Evolutionary conservation across 2,797 vertebrate genomes (phyloP), one percentile per base, ranked within the genome.

Genomic region (Pseudopleuronectes americanus): DNA sequence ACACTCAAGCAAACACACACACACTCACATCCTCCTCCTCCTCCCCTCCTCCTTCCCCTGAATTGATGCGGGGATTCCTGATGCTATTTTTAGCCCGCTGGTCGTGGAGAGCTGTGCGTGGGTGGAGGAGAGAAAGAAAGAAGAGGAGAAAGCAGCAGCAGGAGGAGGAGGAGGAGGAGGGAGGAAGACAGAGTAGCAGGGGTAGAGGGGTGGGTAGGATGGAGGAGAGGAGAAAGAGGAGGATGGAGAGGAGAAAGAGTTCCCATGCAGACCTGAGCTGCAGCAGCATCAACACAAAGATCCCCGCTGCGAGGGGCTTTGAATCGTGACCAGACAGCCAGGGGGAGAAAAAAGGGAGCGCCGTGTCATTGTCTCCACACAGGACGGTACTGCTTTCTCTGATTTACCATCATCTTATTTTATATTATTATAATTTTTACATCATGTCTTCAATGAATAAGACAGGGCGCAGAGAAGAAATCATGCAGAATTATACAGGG

Each of bases 21-120:
- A 41, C 38, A 41, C 38, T 13, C 12, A 36, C 31, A n/a, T 36
- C 28, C 31, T 21, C 8, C 8, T 22, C 57, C 49, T 24, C 24
- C 24, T 24, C 60, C 13, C 45, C 70, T 22, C 68, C 57, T 43
- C 72, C 76, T 62, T 69, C 55, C 52, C 87, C 85, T 85, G 90
- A 93, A 94, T 87, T 91, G 93, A 93, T 93, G 93, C 90, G 92
- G 92, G 94, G 93, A 94, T 94, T 92, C 93, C 94, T 92, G 88
- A 57, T 82, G 87, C 93, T 95, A 95, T 94, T 94, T 95, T 94
- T 94, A 94, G 92, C 72, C 58, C 19, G 64, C 63, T 55, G 77
- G 90, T 91, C 76, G 86, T 89, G 89, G 89, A 90, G 89, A 91
- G 87, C 85, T 60, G 62, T 76, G 88, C 84, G 92, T 91, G 93